phyloP scores from a whole-genome alignment of 2,888 invertebrate genomes.

The Tetragnatha montana region DNA sequence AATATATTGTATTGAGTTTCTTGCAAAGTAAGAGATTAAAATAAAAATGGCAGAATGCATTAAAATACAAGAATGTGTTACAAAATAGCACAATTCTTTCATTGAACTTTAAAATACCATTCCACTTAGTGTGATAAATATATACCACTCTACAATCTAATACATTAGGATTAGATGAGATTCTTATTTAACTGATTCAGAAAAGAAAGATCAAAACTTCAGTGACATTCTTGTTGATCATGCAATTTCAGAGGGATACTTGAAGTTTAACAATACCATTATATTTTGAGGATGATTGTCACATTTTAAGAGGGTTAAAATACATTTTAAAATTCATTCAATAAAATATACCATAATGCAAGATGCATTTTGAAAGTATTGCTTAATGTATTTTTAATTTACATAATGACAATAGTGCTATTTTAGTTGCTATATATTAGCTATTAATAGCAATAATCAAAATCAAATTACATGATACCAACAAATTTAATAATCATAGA shows the following conservation, averaged over 20 bases:
- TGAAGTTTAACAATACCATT: neutral
- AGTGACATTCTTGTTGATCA: neutral
- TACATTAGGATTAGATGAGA: neutral
- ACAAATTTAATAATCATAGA: no score
- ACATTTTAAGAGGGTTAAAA: constrained; percentile 6
- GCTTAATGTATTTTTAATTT: neutral
- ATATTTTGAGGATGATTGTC: constrained; percentile 17
- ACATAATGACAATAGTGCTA: no score
- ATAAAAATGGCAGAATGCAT: neutral
- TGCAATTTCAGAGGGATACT: neutral
- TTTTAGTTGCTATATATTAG: no score
- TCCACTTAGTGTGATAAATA: no score
- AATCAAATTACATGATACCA: no score
- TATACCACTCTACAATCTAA: no score
- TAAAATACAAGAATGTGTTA: neutral
- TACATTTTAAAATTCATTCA: constrained; percentile 12
- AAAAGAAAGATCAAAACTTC: neutral
- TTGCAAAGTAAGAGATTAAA: neutral
- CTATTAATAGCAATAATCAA: no score
- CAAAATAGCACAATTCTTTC: neutral
- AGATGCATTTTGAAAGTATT: neutral
- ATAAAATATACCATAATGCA: neutral
- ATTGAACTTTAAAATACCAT: no score
- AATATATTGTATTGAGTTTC: constrained; percentile 2
- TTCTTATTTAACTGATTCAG: neutral